Evolutionary conservation across 2,888 invertebrate species (phyloP), one percentile per base, ranked within the genome.

Genomic region (Brachyopa scutellaris): DNA sequence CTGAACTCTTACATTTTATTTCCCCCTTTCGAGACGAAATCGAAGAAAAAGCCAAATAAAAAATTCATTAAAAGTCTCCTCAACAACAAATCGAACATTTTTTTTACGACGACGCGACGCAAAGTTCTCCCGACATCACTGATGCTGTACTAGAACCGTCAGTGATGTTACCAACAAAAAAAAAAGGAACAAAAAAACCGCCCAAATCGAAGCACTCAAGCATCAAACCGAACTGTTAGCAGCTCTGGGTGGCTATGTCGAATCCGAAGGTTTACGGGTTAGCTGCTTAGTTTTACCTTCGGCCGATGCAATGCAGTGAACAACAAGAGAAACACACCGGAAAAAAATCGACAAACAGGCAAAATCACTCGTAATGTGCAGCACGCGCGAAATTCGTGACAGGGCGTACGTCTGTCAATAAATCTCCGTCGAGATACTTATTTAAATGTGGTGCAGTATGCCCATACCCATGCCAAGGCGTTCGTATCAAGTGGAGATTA

Each of bases 381-480:
- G 86, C 86, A 86, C 86, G 86, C 86, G 86, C 86, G 86, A 85
- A 85, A 86, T 86, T 86, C 86, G 86, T 86, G 86, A 86, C 86
- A 86, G 85, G 86, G 86, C 86, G 86, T 86, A 85, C 85, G 86
- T 85, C 85, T 85, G 69, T 84, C 86, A 86, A 85, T 85, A 86
- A 86, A 86, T 86, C 86, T 85, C 84, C 66, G 77, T 83, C 59
- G 57, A 84, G 85, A 85, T 82, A 85, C 84, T 79, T 85, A 86
- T 85, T 86, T 86, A 85, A 85, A 85, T 85, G 84, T 85, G 84
- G 85, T 85, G 84, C 85, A 85, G 83, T 85, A 83, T 77, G 80
- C 64, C 49, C 51, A 79, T 73, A 79, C 69, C 45, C 62, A n/a
- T n/a, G n/a, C n/a, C n/a, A n/a, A 70, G 47, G 67, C 84, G 69